A percentile compares a stretch with the other conserved stretches of the same genome.
Conservation (phyloP, 92 coral and sea anemone species). For the Parazoanthus darwini region DNA sequence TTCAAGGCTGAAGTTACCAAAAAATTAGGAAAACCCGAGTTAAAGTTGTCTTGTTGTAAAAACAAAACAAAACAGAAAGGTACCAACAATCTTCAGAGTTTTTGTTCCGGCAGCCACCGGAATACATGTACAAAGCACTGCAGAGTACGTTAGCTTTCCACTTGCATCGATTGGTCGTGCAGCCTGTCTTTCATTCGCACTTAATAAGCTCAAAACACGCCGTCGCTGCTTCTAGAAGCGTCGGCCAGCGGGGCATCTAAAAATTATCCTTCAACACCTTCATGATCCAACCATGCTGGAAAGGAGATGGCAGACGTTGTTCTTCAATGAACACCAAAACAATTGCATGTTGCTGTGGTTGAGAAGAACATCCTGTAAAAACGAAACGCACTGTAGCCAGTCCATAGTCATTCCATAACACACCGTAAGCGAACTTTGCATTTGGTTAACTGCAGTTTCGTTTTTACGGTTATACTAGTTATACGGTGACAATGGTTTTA, state of each 20-base stretch:
- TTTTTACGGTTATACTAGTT: constrained; percentile 2
- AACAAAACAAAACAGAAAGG: too few species aligned
- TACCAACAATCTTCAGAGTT: too few species aligned
- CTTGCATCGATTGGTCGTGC: background rate
- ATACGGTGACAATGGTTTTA: background rate
- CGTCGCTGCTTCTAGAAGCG: constrained; percentile 10
- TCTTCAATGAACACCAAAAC: constrained; percentile 28
- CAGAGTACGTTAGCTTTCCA: constrained; percentile 1
- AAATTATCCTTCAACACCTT: background rate
- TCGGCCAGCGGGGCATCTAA: background rate
- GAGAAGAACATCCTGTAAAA: constrained; percentile 29
- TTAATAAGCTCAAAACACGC: background rate
- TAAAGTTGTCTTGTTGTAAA: too few species aligned
- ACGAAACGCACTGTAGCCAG: background rate
- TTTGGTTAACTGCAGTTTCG: background rate
- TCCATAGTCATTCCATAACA: constrained; percentile 1
- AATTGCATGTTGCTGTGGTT: constrained; percentile 33
- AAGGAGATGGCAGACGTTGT: constrained; percentile 11
- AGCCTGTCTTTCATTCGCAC: background rate
- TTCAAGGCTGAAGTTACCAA: too few species aligned
- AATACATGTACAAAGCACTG: background rate
- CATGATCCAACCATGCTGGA: background rate
- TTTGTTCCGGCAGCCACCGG: constrained; percentile 1
- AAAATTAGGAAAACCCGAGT: too few species aligned
- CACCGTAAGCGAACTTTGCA: background rate